These are phyloP conservation scores for Oreochromis aureus DNA, from an alignment of 2,113 vertebrate genomes.

Conservation along the genomic window DNA sequence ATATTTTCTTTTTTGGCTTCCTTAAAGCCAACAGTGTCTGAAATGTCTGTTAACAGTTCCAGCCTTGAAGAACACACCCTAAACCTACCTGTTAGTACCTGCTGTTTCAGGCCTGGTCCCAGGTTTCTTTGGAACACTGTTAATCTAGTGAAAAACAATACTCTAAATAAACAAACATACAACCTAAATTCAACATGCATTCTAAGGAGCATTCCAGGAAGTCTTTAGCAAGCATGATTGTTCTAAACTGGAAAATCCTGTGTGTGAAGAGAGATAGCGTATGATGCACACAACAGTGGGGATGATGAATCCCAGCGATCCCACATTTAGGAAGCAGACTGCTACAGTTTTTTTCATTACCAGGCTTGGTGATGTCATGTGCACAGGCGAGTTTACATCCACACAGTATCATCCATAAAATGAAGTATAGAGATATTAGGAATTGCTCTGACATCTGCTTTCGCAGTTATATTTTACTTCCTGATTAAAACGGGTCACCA, in stretches of 20 bases:
- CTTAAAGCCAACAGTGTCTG: not conserved
- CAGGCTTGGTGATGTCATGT: not conserved
- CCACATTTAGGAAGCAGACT: not conserved
- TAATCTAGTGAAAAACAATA: not conserved
- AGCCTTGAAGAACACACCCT: not conserved
- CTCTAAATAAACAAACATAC: not conserved
- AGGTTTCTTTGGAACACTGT: not conserved
- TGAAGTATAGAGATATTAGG: not conserved
- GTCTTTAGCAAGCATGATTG: not conserved
- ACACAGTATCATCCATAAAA: not conserved
- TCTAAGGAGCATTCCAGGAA: not conserved
- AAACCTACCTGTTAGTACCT: not conserved
- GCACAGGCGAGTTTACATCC: not conserved
- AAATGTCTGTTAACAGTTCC: not conserved
- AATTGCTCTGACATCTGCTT: not conserved
- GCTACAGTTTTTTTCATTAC: not conserved
- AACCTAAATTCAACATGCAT: not conserved
- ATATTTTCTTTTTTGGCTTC: not conserved
- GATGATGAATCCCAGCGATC: not conserved
- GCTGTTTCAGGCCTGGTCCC: not conserved
- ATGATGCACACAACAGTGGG: not conserved
- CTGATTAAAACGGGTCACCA: not conserved
- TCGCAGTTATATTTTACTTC: not conserved
- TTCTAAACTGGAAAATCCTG: not conserved
- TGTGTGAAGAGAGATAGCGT: not conserved